Evolutionary conservation across 2,113 vertebrate genomes (phyloP).

Genomic region (Spermophilus dauricus): DNA sequence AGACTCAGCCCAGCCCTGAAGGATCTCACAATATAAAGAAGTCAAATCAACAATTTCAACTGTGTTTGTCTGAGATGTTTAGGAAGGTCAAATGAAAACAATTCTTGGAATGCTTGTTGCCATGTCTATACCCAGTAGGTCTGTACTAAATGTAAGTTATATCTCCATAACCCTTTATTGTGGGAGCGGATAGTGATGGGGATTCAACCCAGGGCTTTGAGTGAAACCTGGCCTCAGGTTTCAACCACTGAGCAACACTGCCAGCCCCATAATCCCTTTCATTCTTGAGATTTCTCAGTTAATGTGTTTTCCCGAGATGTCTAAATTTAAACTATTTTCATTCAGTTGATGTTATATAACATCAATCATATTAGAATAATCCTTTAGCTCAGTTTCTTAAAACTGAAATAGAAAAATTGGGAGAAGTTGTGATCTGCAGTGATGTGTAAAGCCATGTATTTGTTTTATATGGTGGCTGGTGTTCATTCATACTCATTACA

Average conservation of each 20-base stretch:
- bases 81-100: background rate
- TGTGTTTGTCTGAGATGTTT: background rate
- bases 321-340: conserved; percentile 1
- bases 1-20: background rate
- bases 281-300: background rate
- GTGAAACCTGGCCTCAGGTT: too few relatives aligned
- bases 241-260: too few relatives aligned
- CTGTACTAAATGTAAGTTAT: background rate
- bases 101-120: background rate
- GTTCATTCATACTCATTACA: background rate
- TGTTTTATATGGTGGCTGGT: background rate
- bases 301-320: background rate
- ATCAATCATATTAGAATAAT: background rate
- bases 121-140: background rate
- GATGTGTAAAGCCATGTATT: background rate
- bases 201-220: background rate
- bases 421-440: background rate
- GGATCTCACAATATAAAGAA: background rate
- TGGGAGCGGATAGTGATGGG: background rate
- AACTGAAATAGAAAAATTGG: background rate
- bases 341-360: background rate
- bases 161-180: too few relatives aligned
- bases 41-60: background rate
- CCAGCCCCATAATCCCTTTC: background rate
- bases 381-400: conserved; percentile 34